Conservation (phyloP, 2,797 vertebrate species). For the Rhinatrema bivittatum region DNA sequence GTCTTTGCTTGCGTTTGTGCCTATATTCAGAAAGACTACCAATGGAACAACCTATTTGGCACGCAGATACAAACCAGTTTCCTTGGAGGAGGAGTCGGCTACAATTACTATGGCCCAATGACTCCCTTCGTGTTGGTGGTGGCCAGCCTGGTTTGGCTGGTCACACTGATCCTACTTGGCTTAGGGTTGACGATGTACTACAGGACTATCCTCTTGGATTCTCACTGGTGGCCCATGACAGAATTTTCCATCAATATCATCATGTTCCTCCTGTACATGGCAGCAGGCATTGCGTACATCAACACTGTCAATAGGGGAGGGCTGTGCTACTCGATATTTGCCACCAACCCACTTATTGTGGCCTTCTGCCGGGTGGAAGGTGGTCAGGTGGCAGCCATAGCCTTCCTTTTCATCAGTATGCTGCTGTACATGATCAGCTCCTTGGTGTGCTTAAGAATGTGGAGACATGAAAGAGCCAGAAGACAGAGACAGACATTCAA, state of each 20-base stretch:
- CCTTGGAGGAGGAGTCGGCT: slow-evolving; percentile 40
- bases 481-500: slow-evolving; percentile 8
- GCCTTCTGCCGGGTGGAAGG: slow-evolving; percentile 57
- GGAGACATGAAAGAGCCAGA: slow-evolving; percentile 50
- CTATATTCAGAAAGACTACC: slow-evolving; percentile 67
- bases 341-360: slow-evolving; percentile 50
- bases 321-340: slow-evolving; percentile 58
- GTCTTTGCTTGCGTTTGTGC: slow-evolving; percentile 62
- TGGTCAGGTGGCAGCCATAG: slow-evolving; percentile 60
- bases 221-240: slow-evolving; percentile 69
- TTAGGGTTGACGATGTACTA: slow-evolving; percentile 69
- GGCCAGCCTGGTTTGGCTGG: slow-evolving; percentile 53
- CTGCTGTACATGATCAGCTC: slow-evolving; percentile 56
- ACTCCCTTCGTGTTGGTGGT: slow-evolving; percentile 61
- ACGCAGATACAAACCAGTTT: slow-evolving; percentile 24
- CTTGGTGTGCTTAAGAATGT: slow-evolving; percentile 57
- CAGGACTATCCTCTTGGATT: slow-evolving; percentile 61
- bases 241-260: slow-evolving; percentile 59
- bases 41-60: slow-evolving; percentile 59
- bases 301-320: slow-evolving; percentile 69
- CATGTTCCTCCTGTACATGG: slow-evolving; percentile 65
- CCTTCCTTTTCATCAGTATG: slow-evolving; percentile 63
- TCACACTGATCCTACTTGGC: slow-evolving; percentile 53
- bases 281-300: slow-evolving; percentile 60
- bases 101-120: slow-evolving; percentile 61